Evolutionary conservation across 2,888 invertebrate species (phyloP).

Genomic region (Tridacna gigas): DNA sequence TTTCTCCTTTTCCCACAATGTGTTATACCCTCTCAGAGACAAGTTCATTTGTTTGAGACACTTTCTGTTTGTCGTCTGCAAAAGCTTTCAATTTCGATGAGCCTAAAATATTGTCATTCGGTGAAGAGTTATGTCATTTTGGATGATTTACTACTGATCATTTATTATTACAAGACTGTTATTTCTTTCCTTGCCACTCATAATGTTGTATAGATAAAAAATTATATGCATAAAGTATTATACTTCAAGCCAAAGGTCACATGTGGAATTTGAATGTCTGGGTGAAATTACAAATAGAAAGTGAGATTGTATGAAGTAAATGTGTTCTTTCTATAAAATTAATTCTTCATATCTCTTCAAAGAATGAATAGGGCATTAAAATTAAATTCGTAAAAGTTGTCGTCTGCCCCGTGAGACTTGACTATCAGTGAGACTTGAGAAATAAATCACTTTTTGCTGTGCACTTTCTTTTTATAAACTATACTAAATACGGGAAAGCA

Average conservation of each 20-base stretch:
- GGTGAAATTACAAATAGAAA: slow-evolving; percentile 58
- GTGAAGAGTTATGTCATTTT: neutral
- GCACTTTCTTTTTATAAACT: too few species aligned
- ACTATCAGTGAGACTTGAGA: neutral
- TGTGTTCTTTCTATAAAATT: slow-evolving; percentile 27
- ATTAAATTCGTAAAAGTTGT: slow-evolving; percentile 31
- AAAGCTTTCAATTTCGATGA: too few species aligned
- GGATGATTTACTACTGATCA: slow-evolving; percentile 11
- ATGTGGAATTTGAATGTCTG: slow-evolving; percentile 27
- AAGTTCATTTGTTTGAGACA: too few species aligned
- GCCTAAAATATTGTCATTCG: too few species aligned
- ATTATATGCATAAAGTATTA: neutral
- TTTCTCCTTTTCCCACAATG: too few species aligned
- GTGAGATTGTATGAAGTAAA: slow-evolving; percentile 46
- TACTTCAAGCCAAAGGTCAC: slow-evolving; percentile 21
- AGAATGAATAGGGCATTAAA: slow-evolving; percentile 20
- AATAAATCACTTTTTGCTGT: slow-evolving; percentile 7
- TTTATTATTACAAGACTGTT: slow-evolving; percentile 20
- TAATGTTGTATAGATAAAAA: slow-evolving; percentile 1
- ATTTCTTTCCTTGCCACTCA: slow-evolving; percentile 18
- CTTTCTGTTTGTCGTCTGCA: too few species aligned
- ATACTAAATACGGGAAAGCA: too few species aligned
- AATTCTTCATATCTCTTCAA: slow-evolving; percentile 16
- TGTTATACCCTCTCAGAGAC: too few species aligned
- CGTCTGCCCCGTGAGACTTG: slow-evolving; percentile 16